These are phyloP conservation scores for Oxystoma pomonae DNA, from an alignment of 2,888 invertebrate genomes.

Conservation along the genomic window DNA sequence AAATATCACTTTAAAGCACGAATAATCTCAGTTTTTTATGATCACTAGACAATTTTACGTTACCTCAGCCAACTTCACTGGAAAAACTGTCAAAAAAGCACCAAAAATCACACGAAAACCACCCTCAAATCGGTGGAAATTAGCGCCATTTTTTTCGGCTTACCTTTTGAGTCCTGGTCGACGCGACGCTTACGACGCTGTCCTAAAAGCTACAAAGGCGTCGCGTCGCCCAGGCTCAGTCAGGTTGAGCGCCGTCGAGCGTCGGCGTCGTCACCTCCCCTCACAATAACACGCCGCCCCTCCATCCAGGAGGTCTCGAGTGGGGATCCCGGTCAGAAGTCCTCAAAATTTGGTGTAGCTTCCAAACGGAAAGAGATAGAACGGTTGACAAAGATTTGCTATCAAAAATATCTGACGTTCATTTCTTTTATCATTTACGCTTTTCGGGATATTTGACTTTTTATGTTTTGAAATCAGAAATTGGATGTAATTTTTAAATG, in stretches of 20 bases:
- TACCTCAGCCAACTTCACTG: too few relatives aligned
- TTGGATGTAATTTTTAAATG: too few relatives aligned
- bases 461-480: too few relatives aligned
- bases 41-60: too few relatives aligned
- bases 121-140: neutral
- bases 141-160: slow-evolving; percentile 14
- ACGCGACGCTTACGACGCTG: slow-evolving; percentile 47
- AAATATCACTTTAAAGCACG: too few relatives aligned
- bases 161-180: slow-evolving; percentile 45
- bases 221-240: slow-evolving; percentile 39
- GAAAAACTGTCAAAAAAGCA: neutral
- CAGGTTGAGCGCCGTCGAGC: slow-evolving; percentile 31
- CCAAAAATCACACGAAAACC: neutral
- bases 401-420: too few relatives aligned
- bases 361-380: too few relatives aligned
- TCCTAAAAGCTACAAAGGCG: slow-evolving; percentile 47
- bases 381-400: too few relatives aligned
- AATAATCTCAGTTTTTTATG: too few relatives aligned
- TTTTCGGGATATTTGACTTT: too few relatives aligned
- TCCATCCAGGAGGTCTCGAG: neutral
- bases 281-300: slow-evolving; percentile 26
- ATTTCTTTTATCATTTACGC: too few relatives aligned
- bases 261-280: slow-evolving; percentile 24
- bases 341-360: neutral
- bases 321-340: neutral